A percentile compares a stretch with the other conserved stretches of the same genome.
Evolutionary conservation across 1,140 invertebrate genomes (phyloP).

Genomic region (Archivesica marissinica): DNA sequence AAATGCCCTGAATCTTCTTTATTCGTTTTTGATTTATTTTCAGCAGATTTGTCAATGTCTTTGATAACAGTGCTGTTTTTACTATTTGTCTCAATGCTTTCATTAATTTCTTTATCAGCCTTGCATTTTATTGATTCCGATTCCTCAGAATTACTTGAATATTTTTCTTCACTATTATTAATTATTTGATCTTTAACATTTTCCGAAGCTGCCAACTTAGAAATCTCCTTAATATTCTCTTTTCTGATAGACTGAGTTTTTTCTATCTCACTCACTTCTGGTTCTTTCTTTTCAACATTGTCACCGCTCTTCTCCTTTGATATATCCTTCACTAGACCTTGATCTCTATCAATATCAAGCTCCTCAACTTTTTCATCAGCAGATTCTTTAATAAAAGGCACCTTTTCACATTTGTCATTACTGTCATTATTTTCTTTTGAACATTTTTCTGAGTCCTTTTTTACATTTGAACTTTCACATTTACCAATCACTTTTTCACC

Average conservation of each 20-base stretch:
- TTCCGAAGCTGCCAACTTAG: neutral
- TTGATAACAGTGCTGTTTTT: too few species aligned
- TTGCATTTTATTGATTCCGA: too few species aligned
- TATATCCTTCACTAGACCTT: neutral
- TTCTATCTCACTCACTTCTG: too few species aligned
- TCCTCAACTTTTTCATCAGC: neutral
- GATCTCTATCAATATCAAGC: neutral
- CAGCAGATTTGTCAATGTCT: too few species aligned
- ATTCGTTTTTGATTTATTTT: too few species aligned
- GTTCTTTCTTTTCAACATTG: neutral
- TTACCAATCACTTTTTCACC: slow-evolving; percentile 1
- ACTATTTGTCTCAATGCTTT: too few species aligned
- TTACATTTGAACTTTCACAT: neutral
- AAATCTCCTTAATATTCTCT: neutral
- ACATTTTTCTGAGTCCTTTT: too few species aligned
- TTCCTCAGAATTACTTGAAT: too few species aligned
- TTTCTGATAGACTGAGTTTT: too few species aligned
- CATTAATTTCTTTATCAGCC: too few species aligned
- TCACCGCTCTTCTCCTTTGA: neutral
- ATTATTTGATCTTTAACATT: neutral
- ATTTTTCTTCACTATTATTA: neutral
- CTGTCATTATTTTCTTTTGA: neutral
- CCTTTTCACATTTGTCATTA: neutral
- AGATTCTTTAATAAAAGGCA: neutral
- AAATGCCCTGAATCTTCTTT: too few species aligned